phyloP scores from a whole-genome alignment of 2,113 vertebrate species.

The Bubo scandiacus region DNA sequence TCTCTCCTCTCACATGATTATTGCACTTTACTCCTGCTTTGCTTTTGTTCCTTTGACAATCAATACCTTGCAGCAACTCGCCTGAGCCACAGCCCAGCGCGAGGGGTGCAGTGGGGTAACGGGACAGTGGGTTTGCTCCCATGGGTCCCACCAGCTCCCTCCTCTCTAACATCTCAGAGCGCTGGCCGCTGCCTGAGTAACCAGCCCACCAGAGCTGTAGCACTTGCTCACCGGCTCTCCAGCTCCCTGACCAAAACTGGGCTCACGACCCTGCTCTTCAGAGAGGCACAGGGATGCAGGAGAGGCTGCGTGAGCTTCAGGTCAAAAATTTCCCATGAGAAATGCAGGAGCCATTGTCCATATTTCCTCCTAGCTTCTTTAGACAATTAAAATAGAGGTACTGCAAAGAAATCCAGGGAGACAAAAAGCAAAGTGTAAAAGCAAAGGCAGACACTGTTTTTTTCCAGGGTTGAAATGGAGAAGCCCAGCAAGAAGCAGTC shows the following conservation, averaged over 20 bases:
- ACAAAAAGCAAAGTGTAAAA: not conserved
- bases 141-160: not conserved
- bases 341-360: not conserved
- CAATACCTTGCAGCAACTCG: not conserved
- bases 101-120: not conserved
- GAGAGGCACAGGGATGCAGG: not conserved
- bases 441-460: not conserved
- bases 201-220: not conserved
- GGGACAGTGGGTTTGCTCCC: not conserved
- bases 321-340: not conserved
- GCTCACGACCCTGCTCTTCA: not conserved
- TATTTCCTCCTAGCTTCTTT: not conserved
- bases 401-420: not conserved
- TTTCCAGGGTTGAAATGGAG: not conserved
- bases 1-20: not conserved
- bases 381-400: not conserved
- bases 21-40: constrained; percentile 4
- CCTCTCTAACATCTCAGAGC: not conserved
- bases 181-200: fast-evolving
- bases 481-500: not conserved
- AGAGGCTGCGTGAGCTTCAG: not conserved
- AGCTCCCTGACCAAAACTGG: not conserved
- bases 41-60: constrained; percentile 26
- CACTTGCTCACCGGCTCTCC: fast-evolving
- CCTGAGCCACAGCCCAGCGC: not conserved